Conservation (phyloP, 1,140 invertebrate species). For the Leucophenga varia region DNA sequence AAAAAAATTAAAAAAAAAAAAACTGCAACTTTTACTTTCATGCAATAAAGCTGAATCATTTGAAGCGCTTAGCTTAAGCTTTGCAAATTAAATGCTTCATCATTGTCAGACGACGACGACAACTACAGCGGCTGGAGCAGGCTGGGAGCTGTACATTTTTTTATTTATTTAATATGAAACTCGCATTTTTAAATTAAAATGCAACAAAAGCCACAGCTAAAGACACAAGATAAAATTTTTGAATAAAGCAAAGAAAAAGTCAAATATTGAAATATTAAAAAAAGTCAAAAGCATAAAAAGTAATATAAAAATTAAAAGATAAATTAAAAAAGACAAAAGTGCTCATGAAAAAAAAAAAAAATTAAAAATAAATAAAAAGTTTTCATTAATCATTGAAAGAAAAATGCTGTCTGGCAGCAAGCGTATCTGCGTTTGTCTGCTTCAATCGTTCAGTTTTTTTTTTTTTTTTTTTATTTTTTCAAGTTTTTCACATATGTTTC, state of each 20-base stretch:
- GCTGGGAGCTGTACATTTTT: too few species aligned
- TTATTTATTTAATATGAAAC: conserved; percentile 6
- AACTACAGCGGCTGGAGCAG: background rate
- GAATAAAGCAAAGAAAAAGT: background rate
- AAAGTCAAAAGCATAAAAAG: background rate
- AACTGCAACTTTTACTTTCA: background rate
- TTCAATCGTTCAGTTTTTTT: conserved; percentile 5
- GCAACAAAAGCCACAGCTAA: conserved; percentile 23
- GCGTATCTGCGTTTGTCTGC: background rate
- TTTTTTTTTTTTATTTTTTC: conserved; percentile 11
- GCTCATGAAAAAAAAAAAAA: background rate
- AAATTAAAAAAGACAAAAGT: conserved; percentile 4
- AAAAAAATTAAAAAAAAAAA: too few species aligned
- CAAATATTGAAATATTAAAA: conserved; percentile 3
- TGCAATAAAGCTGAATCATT: conserved; percentile 14
- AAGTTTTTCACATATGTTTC: too few species aligned
- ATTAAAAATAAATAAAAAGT: conserved; percentile 23
- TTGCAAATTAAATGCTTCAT: too few species aligned
- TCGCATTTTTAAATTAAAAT: conserved; percentile 48
- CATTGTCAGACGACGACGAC: too few species aligned
- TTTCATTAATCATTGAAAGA: conserved; percentile 47
- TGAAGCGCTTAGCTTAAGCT: conserved; percentile 10
- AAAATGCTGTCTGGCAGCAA: conserved; percentile 28
- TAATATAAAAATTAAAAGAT: conserved; percentile 15
- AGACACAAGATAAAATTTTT: background rate